These are phyloP conservation scores for Phacellophora camtschatica DNA, from an alignment of 30 jellyfish, hydroid and myxozoan genomes.

Conservation along the genomic window DNA sequence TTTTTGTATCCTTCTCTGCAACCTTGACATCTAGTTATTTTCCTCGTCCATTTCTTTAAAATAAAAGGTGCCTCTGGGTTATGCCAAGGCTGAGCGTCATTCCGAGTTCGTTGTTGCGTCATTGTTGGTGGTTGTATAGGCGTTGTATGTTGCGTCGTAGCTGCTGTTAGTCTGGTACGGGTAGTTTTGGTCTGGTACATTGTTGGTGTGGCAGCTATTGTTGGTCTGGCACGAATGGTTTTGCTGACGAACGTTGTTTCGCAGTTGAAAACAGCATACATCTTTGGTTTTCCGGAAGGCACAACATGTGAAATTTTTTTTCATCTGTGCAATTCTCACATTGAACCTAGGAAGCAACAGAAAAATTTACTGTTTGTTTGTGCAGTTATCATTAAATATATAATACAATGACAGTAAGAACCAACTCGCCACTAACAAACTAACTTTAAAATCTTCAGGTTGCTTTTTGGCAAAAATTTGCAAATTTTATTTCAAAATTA, in stretches of 20 bases:
- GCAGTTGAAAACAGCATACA: background rate
- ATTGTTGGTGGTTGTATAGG: too few species aligned
- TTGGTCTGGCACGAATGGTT: background rate
- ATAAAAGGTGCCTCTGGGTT: background rate
- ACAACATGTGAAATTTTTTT: background rate
- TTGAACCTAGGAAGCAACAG: background rate
- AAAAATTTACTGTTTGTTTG: background rate
- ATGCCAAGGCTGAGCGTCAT: constrained; percentile 4
- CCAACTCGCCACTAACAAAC: background rate
- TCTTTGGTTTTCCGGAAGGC: background rate
- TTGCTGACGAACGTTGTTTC: background rate
- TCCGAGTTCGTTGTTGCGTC: too few species aligned
- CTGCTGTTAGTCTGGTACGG: too few species aligned
- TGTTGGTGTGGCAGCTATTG: background rate
- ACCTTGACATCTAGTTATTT: background rate
- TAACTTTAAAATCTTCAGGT: too few species aligned
- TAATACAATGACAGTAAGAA: background rate
- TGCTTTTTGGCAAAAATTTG: too few species aligned
- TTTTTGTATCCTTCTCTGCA: background rate
- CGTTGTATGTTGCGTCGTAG: too few species aligned
- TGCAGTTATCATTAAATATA: background rate
- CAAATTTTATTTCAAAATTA: too few species aligned
- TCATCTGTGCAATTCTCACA: background rate
- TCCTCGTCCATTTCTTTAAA: background rate
- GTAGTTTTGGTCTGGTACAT: too few species aligned